Base-by-base conservation (phyloP, 1,140 invertebrate species). In the Colletes gigas region DNA sequence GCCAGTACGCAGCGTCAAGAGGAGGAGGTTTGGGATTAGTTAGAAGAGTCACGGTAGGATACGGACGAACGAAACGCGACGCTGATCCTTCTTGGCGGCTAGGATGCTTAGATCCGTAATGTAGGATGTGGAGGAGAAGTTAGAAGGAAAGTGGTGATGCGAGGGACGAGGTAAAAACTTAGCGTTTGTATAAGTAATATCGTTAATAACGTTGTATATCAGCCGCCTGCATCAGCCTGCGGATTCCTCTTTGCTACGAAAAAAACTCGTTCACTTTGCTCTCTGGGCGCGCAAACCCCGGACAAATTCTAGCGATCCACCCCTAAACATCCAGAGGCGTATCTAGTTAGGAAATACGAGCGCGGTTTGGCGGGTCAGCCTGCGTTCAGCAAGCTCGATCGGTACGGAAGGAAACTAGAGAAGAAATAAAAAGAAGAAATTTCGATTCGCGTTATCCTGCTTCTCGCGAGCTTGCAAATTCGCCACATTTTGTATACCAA, bases 161-260 rank as follows among this genome's bases (percentile, higher is more conserved):
- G 55, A 55, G 62, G 68, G 72, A 69, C 21, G 54, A 75, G 54
- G 68, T 72, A 69, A 81, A 81, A 30, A 81, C 63, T 54, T 84
- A 71, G 75, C 67, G 77, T 85, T 85, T 83, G 78, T 85, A 88
- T 65, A 81, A 88, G 79, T 79, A 87, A 88, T 88, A 84, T 81
- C 72, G 82, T 84, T 86, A 68, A 54, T 39, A 86, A 54, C 67
- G 71, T 87, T 83, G 63, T 88, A 79, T 87, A 88, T 82, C 83
- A 81, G 65, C 77, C 69, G 72, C 47, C 76, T 78, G 83, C 79
- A 71, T 79, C 79, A 72, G 78, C 79, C 77, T 78, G 73, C 66
- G 66, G 72, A 86, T 88, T 75, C 68, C 78, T 82, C 80, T 85
- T 89, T 84, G 76, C 80, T 83, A 81, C 78, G 80, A 55, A 47